Evolutionary conservation across 2,113 vertebrate species (phyloP), one percentile per base, ranked within the genome.

Genomic region (Pogonocichla stellata): DNA sequence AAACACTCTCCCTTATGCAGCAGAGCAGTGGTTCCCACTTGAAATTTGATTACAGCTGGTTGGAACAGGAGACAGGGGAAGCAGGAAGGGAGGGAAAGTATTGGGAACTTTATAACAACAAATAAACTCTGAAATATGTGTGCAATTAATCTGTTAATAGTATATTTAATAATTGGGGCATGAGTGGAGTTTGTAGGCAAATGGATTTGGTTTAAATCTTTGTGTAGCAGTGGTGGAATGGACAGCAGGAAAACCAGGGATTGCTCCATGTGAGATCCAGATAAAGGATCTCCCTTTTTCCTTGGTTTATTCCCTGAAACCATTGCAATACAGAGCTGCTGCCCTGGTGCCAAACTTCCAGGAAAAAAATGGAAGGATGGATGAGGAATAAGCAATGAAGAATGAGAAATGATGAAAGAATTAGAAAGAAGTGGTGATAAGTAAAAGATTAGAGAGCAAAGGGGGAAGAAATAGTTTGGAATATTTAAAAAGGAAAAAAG

Each of bases 1-100:
- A 70, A 95, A 82, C 90, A 69, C 72, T 89, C 81, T 93, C 42
- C 89, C 75, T 77, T 73, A 65, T 45, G 91, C 80, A 83, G 67
- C 86, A 93, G 81, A 90, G 73, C 85, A 58, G 70, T 70, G 33
- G 92, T 96, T 94, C 94, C 92, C 93, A 88, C 81, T 95, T 94
- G 12, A 19, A 82, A 91, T 96, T 77, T 95, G 81, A 43, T 95
- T 90, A 62, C 26, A 91, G 64, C 86, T 80, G 91, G 54, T 78
- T 70, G 74, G 74, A 90, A 16, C 92, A 82, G 82, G 88, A 96
- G 81, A 40, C 81, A 48, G 78, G 78, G 61, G 70, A 82, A 93
- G 62, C 62, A 92, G 90, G 92, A 92, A 90, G 64, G 78, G 81
- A 80, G 53, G 45, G 51, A 45, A 42, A 40, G 15, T 7, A 18